phyloP scores from a whole-genome alignment of 2,113 vertebrate species.

The Carollia perspicillata region DNA sequence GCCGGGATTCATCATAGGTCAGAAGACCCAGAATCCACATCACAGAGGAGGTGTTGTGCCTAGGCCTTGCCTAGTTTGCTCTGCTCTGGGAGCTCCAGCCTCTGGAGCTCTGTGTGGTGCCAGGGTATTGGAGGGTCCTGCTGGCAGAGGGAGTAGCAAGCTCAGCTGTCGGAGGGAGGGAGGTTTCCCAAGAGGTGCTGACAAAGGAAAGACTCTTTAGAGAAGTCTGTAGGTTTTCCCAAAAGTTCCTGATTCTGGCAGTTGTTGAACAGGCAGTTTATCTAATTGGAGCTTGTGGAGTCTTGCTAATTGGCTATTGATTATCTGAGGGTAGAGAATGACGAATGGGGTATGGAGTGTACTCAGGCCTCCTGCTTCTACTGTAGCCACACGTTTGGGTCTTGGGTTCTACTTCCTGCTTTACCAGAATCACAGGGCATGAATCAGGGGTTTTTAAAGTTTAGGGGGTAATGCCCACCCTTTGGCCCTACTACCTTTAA shows the following conservation, averaged over 20 bases:
- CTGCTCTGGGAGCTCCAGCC: background rate
- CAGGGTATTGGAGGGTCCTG: background rate
- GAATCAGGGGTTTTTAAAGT: background rate
- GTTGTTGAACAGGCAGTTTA: slow-evolving; percentile 18
- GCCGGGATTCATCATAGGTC: background rate
- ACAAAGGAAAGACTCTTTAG: background rate
- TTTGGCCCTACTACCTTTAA: background rate
- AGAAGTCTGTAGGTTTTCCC: slow-evolving; percentile 4
- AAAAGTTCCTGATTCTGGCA: slow-evolving; percentile 48
- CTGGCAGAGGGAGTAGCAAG: background rate
- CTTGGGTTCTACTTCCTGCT: background rate
- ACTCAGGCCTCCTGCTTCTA: background rate
- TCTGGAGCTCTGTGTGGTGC: background rate
- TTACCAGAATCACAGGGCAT: background rate
- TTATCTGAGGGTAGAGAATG: slow-evolving; percentile 6
- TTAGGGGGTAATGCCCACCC: background rate
- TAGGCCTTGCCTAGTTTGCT: background rate
- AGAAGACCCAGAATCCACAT: background rate
- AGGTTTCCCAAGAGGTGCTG: background rate
- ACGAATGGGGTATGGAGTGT: background rate
- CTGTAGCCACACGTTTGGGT: background rate
- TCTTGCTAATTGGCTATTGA: slow-evolving; percentile 48
- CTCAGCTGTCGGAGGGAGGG: background rate
- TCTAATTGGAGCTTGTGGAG: slow-evolving; percentile 44
- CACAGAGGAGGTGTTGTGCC: background rate